Percentiles rank a stretch among this genome's conserved stretches.
Evolutionary conservation across 2,797 vertebrate genomes (phyloP).

Genomic region (Astyanax mexicanus): DNA sequence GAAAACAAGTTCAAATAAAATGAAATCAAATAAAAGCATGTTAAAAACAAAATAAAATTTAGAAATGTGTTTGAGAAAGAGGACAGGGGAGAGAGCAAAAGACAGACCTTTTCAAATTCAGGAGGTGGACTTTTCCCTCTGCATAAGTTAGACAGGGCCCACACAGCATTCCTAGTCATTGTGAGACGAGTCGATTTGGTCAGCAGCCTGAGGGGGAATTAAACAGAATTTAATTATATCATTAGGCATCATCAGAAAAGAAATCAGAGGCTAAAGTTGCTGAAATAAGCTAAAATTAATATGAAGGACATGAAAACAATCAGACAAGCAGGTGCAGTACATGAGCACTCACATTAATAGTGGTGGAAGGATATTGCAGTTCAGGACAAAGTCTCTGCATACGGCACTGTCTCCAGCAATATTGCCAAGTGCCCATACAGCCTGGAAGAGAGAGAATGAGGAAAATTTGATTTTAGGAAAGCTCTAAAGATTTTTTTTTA

Average conservation of each 20-base stretch:
- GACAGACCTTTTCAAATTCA: constrained; percentile 92
- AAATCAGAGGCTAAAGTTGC: background rate
- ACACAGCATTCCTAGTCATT: constrained; percentile 98
- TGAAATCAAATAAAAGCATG: too few relatives aligned
- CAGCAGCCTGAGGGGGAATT: constrained; percentile 83
- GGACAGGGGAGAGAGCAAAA: background rate
- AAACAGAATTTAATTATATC: background rate
- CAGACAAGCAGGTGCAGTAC: background rate
- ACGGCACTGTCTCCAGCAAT: constrained; percentile 97
- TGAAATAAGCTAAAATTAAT: background rate
- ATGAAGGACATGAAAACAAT: background rate
- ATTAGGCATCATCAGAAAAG: background rate
- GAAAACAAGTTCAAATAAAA: too few relatives aligned
- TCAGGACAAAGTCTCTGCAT: constrained; percentile 96
- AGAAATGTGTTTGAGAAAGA: background rate
- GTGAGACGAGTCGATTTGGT: constrained; percentile 96
- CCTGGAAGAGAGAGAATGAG: constrained; percentile 73
- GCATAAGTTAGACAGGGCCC: constrained; percentile 98
- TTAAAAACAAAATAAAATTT: background rate
- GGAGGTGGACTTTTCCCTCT: constrained; percentile 97
- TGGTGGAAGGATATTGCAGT: constrained; percentile 95
- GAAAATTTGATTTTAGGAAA: too few relatives aligned
- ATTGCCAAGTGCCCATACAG: constrained; percentile 98
- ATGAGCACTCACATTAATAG: constrained; percentile 87
- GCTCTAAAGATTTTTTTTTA: too few relatives aligned